These are phyloP conservation scores for Cinclus cinclus DNA, from an alignment of 2,113 vertebrate genomes.

Conservation along the genomic window DNA sequence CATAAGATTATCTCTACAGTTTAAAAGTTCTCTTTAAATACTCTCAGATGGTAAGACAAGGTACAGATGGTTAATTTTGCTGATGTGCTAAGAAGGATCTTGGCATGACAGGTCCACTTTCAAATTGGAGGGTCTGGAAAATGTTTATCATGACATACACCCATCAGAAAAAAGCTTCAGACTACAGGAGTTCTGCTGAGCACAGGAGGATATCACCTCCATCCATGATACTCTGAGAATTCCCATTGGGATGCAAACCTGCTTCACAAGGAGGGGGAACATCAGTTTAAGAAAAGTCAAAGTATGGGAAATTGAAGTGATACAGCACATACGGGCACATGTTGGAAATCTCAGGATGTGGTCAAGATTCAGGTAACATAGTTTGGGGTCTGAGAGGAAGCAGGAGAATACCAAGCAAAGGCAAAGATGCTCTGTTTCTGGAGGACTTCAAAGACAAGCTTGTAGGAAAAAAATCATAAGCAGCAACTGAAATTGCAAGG, in stretches of 20 bases:
- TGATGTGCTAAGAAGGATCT: neutral
- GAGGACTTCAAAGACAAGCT: neutral
- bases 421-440: neutral
- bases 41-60: neutral
- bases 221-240: neutral
- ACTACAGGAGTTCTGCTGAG: neutral
- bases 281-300: neutral
- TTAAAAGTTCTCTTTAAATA: neutral
- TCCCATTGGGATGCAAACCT: neutral
- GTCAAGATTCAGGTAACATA: neutral
- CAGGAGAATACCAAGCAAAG: neutral
- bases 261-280: neutral
- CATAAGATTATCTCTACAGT: neutral
- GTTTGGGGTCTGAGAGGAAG: neutral
- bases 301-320: neutral
- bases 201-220: neutral
- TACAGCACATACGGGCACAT: accelerated
- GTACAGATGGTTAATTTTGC: neutral
- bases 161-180: neutral
- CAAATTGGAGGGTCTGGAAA: neutral
- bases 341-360: accelerated
- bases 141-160: neutral
- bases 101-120: neutral
- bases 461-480: neutral
- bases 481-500: neutral